Evolutionary conservation across 2,888 invertebrate species (phyloP).

Genomic region (Drosophila colorata): DNA sequence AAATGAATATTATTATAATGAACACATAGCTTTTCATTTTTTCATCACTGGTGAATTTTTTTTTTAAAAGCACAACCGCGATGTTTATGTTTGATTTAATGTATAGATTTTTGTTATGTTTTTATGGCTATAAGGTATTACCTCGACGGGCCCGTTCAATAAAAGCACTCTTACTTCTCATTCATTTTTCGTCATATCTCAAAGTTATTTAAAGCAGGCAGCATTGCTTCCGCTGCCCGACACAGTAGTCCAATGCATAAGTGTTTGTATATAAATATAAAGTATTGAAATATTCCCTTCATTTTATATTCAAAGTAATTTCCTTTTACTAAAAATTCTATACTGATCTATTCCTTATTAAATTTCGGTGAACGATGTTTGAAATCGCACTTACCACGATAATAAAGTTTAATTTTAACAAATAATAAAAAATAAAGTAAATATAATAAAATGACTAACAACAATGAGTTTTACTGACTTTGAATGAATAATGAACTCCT

Average conservation of each 20-base stretch:
- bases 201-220: no score
- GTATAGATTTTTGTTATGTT: neutral
- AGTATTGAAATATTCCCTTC: neutral
- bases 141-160: no score
- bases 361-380: neutral
- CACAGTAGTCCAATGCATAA: neutral
- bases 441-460: constrained; percentile 11
- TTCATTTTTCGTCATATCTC: no score
- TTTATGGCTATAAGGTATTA: no score
- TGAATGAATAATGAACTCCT: constrained; percentile 59
- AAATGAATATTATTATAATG: constrained; percentile 17
- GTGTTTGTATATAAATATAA: neutral
- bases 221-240: no score
- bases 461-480: constrained; percentile 3
- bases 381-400: constrained; percentile 7
- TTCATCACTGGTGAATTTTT: neutral
- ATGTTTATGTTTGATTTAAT: neutral
- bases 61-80: neutral
- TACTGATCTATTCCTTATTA: neutral
- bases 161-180: no score
- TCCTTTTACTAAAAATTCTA: no score
- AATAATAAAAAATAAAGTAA: constrained; percentile 5
- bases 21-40: constrained; percentile 10
- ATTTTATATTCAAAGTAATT: neutral
- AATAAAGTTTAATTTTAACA: constrained; percentile 1